Evolutionary conservation across 2,113 vertebrate genomes (phyloP).

Genomic region (Burhinus bistriatus): DNA sequence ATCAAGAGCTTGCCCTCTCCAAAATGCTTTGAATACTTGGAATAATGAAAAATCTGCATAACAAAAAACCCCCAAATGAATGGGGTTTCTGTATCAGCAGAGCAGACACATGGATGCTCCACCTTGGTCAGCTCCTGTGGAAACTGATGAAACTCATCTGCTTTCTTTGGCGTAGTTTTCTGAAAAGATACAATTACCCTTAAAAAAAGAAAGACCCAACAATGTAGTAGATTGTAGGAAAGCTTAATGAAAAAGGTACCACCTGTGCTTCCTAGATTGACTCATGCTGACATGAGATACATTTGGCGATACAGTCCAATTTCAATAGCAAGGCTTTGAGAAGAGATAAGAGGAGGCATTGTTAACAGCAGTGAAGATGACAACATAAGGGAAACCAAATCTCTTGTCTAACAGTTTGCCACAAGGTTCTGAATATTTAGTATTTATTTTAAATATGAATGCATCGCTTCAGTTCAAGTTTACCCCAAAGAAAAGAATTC

Average conservation of each 20-base stretch:
- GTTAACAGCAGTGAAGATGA: background rate
- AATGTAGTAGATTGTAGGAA: background rate
- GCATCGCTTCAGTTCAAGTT: background rate
- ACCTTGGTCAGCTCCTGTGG: background rate
- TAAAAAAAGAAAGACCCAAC: background rate
- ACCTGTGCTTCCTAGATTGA: background rate
- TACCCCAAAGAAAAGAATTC: background rate
- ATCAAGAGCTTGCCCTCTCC: background rate
- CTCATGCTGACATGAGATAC: background rate
- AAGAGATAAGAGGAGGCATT: background rate
- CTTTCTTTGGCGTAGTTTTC: background rate
- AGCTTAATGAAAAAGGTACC: background rate
- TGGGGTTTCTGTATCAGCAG: background rate
- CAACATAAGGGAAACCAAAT: background rate
- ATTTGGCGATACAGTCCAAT: background rate
- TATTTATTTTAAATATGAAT: background rate
- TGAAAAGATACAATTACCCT: background rate
- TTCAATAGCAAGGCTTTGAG: background rate
- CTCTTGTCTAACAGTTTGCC: background rate
- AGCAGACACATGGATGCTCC: background rate
- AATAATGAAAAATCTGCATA: background rate
- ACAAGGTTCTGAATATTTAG: background rate
- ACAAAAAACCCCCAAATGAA: background rate
- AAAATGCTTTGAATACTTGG: background rate
- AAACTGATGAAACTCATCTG: background rate